Percentiles rank a stretch among this genome's conserved stretches.
These are phyloP conservation scores for Argyresthia goedartella DNA, from an alignment of 2,888 invertebrate genomes.

Conservation along the genomic window DNA sequence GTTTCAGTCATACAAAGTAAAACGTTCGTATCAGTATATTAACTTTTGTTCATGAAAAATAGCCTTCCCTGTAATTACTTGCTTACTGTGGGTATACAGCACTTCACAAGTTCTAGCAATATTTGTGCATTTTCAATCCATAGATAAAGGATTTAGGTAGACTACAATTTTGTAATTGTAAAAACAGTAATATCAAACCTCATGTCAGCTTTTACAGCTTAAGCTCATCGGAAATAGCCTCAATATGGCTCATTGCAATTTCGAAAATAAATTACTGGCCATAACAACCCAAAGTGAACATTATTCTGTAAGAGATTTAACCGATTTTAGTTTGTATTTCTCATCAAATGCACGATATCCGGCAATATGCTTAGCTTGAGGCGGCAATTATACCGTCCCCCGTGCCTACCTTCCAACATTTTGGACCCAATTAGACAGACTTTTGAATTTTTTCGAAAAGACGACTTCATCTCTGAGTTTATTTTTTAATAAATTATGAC, in stretches of 20 bases:
- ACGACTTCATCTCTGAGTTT: constrained; percentile 45
- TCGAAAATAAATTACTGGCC: constrained; percentile 46
- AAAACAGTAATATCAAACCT: constrained; percentile 32
- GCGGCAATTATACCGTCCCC: constrained; percentile 39
- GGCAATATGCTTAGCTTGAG: constrained; percentile 51
- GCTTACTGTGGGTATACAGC: too few species aligned
- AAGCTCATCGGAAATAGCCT: constrained; percentile 58
- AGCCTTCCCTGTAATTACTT: too few species aligned
- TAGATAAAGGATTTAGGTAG: constrained; percentile 12
- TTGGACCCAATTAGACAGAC: constrained; percentile 52
- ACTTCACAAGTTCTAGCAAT: too few species aligned
- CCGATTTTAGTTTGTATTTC: constrained; percentile 10
- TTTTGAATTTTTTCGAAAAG: constrained; percentile 36
- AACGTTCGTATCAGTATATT: too few species aligned
- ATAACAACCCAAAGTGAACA: constrained; percentile 15
- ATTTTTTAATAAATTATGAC: constrained; percentile 31
- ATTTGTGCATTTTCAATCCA: too few species aligned
- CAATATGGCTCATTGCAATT: constrained; percentile 64
- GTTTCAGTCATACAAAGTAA: too few species aligned
- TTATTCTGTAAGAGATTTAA: constrained; percentile 13
- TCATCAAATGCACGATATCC: constrained; percentile 43
- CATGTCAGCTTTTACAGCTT: constrained; percentile 51
- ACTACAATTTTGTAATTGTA: constrained; percentile 39
- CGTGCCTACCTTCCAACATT: constrained; percentile 41
- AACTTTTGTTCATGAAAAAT: too few species aligned